These are phyloP conservation scores for Ictalurus punctatus DNA, from an alignment of 2,113 vertebrate genomes.

Conservation along the genomic window DNA sequence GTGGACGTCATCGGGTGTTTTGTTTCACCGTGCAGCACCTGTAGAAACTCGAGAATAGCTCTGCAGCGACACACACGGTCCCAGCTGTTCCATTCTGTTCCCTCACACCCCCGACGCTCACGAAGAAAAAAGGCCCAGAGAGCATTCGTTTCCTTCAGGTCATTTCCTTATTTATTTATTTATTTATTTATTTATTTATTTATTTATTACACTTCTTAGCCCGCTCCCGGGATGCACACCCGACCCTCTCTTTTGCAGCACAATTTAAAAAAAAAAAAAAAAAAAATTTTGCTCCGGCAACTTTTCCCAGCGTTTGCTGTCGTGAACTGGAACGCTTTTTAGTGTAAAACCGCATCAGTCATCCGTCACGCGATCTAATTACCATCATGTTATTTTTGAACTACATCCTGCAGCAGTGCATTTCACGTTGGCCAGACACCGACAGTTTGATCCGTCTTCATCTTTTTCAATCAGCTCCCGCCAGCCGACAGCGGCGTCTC, in stretches of 20 bases:
- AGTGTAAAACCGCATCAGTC: neutral
- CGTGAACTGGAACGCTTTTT: too few relatives aligned
- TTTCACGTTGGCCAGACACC: neutral
- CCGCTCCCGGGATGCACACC: slow-evolving; percentile 18
- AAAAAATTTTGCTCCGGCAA: neutral
- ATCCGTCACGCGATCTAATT: neutral
- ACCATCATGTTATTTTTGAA: neutral
- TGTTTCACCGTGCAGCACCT: slow-evolving; percentile 4
- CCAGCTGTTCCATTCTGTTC: slow-evolving; percentile 70
- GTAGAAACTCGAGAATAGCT: slow-evolving; percentile 61
- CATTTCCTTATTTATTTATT: neutral
- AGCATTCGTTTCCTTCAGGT: slow-evolving; percentile 27
- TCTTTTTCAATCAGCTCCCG: neutral
- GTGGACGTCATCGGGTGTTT: neutral
- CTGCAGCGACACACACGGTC: slow-evolving; percentile 58
- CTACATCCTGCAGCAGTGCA: neutral
- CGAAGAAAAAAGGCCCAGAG: slow-evolving; percentile 33
- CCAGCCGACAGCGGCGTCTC: slow-evolving; percentile 12
- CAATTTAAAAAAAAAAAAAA: slow-evolving; percentile 1
- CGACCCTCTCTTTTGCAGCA: slow-evolving; percentile 15
- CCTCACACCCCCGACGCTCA: slow-evolving; percentile 18
- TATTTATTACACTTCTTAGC: neutral
- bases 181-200: neutral
- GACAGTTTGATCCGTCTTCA: neutral
- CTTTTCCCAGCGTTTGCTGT: neutral